Base-by-base conservation (phyloP, 1,140 invertebrate genomes). In the Leptonema lineaticorne region DNA sequence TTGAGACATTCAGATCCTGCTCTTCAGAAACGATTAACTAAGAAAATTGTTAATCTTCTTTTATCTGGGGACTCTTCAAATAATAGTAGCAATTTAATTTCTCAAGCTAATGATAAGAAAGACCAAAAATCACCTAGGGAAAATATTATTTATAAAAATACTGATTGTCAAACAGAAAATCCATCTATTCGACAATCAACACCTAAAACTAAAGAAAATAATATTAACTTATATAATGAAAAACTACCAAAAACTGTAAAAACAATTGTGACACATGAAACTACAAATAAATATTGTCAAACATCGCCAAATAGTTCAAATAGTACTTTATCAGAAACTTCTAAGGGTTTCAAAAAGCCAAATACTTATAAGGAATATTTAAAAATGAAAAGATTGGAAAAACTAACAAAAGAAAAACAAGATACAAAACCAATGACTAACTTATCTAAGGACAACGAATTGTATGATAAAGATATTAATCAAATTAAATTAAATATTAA, bases 311-410 rank as follows among this genome's bases (percentile, higher is more conserved):
- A 33, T 24, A 56, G 14, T 69, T 69, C 50, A 1, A 29, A 45
- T 22, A 60, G 20, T 14, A 16, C 1, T 50, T 48, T 29, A 18
- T 53, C 63, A 1, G 11, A 62, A 37, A 14, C 14, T 56, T 74
- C 77, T 33, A 74, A 70, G 59, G 72, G 48, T 53, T 71, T 72
- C 53, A 69, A 73, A 27, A 81, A 77, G 69, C 76, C 77, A 24
- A 78, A 78, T n/a, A 73, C 81, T 18, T 82, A 81, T 64, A 72
- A 78, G 65, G 77, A 80, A 67, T 82, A 81, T 74, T 68, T 81
- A 58, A 74, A 78, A 41, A 77, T 77, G 50, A 73, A 79, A n/a
- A 78, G 71, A 69, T 77, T 74, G 72, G 80, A 82, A 75, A 74
- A 78, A 33, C 75, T 71, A 72, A 74, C 78, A 14, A 80, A 81